Evolutionary conservation across 2,113 vertebrate species (phyloP), one percentile per base, ranked within the genome.

Genomic region (Aphelocoma coerulescens): DNA sequence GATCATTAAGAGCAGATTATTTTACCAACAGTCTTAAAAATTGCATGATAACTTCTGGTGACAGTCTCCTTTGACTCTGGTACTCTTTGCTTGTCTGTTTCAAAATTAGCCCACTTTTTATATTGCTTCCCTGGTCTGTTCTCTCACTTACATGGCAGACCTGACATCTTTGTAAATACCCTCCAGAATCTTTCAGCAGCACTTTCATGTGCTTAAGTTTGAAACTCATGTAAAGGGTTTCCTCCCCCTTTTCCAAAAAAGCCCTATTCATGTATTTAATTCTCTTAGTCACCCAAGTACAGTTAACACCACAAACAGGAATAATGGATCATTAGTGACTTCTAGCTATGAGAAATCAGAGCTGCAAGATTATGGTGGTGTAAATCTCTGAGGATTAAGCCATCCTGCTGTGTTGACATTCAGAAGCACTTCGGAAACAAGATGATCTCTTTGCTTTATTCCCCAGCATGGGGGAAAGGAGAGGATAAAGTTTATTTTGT

Each of bases 371-470:
- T 86, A 68, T 27, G 57, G 52, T 86, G 57, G 57, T 83, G n/a
- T 91, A 86, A 88, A 72, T 78, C 90, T 49, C 35, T 59, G 82
- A 77, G 77, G 65, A 90, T 93, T 96, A 91, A 95, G 55, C 61
- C 24, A 23, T 83, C 95, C 93, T 0, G 15, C 92, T 90, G 82
- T 43, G 79, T 8, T 86, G 75, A 68, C 82, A 59, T 88, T 96
- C 75, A 88, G 79, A 86, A 92, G 48, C 75, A 74, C 86, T 94
- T 88, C 4, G 13, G 67, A 88, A 85, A 77, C 65, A 82, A 82
- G 63, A 48, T 77, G 78, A 86, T 75, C 66, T 78, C 91, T 89
- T 77, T 63, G 30, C 90, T 94, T 95, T 96, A 61, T 86, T 94
- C 76, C 76, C n/a, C 83, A 86, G 83, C 68, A 61, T 57, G 75